Conservation (phyloP, 2,797 vertebrate species). For the Eidolon dupreanum region DNA sequence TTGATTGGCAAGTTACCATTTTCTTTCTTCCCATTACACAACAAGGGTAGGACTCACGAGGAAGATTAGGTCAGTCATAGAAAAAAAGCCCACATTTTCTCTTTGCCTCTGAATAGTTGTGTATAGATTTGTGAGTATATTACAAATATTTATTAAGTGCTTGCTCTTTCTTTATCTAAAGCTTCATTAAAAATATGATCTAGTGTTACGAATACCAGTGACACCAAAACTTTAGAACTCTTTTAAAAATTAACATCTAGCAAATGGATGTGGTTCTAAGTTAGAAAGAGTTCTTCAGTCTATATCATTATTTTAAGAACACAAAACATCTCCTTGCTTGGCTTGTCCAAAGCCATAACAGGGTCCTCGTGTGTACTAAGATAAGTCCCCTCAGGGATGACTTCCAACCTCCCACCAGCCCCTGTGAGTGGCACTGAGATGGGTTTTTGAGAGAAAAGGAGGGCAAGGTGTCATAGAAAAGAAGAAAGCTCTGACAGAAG, state of each 20-base stretch:
- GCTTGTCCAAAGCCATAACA: not conserved
- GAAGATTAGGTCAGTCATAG: not conserved
- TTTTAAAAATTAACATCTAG: not conserved
- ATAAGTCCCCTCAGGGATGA: not conserved
- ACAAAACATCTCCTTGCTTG: not conserved
- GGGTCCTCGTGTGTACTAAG: not conserved
- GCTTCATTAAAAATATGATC: not conserved
- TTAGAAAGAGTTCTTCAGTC: not conserved
- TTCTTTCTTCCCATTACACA: not conserved
- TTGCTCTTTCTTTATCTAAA: not conserved
- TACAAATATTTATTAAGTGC: not conserved
- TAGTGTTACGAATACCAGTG: not conserved
- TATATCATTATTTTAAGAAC: not conserved
- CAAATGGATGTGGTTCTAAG: not conserved
- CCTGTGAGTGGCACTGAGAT: not conserved
- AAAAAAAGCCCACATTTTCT: not conserved
- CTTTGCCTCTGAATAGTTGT: not conserved
- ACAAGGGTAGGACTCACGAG: not conserved
- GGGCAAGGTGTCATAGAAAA: not conserved
- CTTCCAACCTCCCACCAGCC: not conserved
- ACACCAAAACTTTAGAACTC: not conserved
- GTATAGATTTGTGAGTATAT: not conserved
- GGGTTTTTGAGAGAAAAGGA: not conserved
- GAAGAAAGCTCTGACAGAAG: not conserved
- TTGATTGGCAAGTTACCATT: not conserved